Percentiles rank a stretch among this genome's conserved stretches.
These are phyloP conservation scores for Thysanoteuthis rhombus DNA, from an alignment of 2,888 invertebrate genomes.

Conservation along the genomic window DNA sequence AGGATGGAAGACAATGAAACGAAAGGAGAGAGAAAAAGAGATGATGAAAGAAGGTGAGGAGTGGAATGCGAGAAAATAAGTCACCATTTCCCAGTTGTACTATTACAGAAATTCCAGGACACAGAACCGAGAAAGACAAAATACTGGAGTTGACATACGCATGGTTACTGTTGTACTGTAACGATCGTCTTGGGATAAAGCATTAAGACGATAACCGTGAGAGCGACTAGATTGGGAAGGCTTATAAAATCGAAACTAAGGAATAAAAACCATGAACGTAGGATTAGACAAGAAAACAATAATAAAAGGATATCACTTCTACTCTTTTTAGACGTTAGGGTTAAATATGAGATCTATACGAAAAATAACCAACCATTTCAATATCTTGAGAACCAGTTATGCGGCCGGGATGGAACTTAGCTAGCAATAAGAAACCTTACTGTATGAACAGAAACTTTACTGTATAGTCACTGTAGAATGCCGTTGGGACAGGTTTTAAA, in stretches of 20 bases:
- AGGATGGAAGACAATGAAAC: not conserved
- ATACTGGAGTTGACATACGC: not conserved
- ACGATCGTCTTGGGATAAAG: not conserved
- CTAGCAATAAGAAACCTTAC: too few relatives aligned
- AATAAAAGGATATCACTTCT: too few relatives aligned
- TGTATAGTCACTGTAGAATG: too few relatives aligned
- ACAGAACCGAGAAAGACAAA: not conserved
- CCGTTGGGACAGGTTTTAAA: too few relatives aligned
- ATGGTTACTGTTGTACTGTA: not conserved
- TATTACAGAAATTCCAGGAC: not conserved
- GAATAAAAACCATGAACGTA: too few relatives aligned
- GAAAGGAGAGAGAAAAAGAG: not conserved
- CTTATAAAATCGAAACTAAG: not conserved
- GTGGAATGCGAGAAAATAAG: not conserved
- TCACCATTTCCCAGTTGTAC: not conserved
- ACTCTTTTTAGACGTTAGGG: too few relatives aligned
- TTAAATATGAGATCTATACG: too few relatives aligned
- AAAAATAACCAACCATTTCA: too few relatives aligned
- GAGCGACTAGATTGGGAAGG: not conserved
- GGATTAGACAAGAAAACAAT: too few relatives aligned
- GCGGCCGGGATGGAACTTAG: too few relatives aligned
- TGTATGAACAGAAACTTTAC: too few relatives aligned
- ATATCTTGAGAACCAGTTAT: too few relatives aligned
- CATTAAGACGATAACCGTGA: not conserved
- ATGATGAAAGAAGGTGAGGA: not conserved